Percentiles rank a stretch among this genome's conserved stretches.
These are phyloP conservation scores for Cynaeus angustus DNA, from an alignment of 2,888 invertebrate genomes.

Conservation along the genomic window DNA sequence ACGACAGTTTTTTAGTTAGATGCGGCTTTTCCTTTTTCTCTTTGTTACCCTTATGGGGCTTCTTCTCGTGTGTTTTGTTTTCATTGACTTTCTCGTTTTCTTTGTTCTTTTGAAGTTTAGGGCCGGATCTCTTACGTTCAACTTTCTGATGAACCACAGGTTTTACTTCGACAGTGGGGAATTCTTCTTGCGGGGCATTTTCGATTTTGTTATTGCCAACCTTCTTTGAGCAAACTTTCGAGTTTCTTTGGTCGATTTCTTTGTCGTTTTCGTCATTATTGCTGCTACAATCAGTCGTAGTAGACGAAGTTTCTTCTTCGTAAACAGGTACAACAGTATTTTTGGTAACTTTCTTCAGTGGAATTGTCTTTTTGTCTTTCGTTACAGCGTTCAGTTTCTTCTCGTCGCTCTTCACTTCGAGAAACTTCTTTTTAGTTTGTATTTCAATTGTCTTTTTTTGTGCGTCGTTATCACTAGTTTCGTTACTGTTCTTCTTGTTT, in stretches of 20 bases:
- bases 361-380: conserved; percentile 59
- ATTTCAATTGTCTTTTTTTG: conserved; percentile 53
- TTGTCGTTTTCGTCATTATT: conserved; percentile 75
- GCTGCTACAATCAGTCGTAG: conserved; percentile 82
- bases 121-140: conserved; percentile 43
- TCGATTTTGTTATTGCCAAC: conserved; percentile 50
- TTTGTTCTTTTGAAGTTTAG: conserved; percentile 54
- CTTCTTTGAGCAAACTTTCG: conserved; percentile 57
- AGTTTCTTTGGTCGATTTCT: conserved; percentile 57
- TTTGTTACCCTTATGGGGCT: conserved; percentile 24
- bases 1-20: conserved; percentile 43
- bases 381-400: conserved; percentile 44
- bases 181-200: conserved; percentile 32
- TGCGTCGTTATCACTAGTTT: conserved; percentile 53
- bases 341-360: conserved; percentile 58
- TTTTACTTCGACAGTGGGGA: conserved; percentile 50
- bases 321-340: conserved; percentile 66
- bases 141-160: conserved; percentile 46
- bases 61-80: conserved; percentile 40
- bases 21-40: conserved; percentile 41
- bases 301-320: conserved; percentile 82
- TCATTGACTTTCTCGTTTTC: conserved; percentile 48
- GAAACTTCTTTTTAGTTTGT: conserved; percentile 50
- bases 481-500: conserved; percentile 63
- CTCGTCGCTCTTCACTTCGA: conserved; percentile 53